Evolutionary conservation across 2,888 invertebrate genomes (phyloP).

Genomic region (Psococerastis gibbosa): DNA sequence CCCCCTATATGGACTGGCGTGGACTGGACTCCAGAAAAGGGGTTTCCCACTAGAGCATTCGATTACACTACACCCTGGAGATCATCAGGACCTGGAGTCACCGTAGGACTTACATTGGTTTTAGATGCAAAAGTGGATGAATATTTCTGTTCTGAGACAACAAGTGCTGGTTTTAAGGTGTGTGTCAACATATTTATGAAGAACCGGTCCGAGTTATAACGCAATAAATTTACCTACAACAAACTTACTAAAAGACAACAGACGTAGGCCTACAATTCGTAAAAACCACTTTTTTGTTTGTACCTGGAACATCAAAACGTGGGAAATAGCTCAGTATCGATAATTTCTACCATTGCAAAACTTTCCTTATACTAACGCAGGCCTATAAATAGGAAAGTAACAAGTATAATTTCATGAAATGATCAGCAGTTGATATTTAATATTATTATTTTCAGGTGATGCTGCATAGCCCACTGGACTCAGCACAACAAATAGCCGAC

Average conservation of each 20-base stretch:
- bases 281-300: too few species aligned
- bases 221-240: too few species aligned
- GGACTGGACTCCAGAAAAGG: constrained; percentile 60
- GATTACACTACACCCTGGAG: constrained; percentile 42
- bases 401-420: too few species aligned
- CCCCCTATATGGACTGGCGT: constrained; percentile 37
- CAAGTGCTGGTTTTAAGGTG: constrained; percentile 54
- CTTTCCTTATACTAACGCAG: too few species aligned
- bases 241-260: too few species aligned
- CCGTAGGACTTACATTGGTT: constrained; percentile 50
- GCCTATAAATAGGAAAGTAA: too few species aligned
- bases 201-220: too few species aligned
- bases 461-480: constrained; percentile 61
- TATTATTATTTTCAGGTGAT: constrained; percentile 35
- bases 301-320: too few species aligned
- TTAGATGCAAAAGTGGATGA: constrained; percentile 50
- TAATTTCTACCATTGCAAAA: too few species aligned
- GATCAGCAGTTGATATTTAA: too few species aligned
- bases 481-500: constrained; percentile 59
- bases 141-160: constrained; percentile 65
- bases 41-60: constrained; percentile 37
- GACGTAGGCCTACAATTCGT: too few species aligned
- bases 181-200: constrained; percentile 1
- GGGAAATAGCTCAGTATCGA: too few species aligned
- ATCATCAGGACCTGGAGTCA: constrained; percentile 48